Conservation (phyloP, 2,888 invertebrate genomes). For the Liposcelis brunnea region DNA sequence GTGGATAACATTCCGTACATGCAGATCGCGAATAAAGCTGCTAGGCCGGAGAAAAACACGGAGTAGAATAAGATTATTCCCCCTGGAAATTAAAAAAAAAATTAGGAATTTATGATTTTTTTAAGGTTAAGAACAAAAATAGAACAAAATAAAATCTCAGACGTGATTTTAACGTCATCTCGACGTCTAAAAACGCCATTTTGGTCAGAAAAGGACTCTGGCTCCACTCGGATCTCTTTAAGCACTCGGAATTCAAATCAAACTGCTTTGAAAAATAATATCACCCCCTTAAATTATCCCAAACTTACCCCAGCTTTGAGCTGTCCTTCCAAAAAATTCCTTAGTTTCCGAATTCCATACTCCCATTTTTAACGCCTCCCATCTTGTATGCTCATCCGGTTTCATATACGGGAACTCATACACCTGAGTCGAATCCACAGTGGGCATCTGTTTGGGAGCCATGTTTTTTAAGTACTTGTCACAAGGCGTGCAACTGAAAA, state of each 20-base stretch:
- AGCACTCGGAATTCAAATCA: constrained; percentile 11
- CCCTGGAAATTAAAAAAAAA: constrained; percentile 38
- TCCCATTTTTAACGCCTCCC: constrained; percentile 22
- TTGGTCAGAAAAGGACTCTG: too few species aligned
- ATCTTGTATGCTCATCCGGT: constrained; percentile 17
- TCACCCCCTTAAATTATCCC: too few species aligned
- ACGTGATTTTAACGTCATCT: too few species aligned
- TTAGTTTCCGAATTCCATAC: constrained; percentile 31
- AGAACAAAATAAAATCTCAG: not conserved
- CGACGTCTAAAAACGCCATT: too few species aligned
- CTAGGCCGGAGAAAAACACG: constrained; percentile 71
- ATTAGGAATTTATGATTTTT: not conserved
- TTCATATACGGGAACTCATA: constrained; percentile 19
- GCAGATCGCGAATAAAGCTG: constrained; percentile 69
- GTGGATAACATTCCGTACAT: constrained; percentile 64
- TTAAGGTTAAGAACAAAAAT: not conserved
- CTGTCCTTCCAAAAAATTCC: constrained; percentile 31
- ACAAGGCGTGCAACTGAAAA: constrained; percentile 14
- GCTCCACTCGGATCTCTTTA: not conserved
- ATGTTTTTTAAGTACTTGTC: not conserved
- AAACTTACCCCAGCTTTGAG: constrained; percentile 37
- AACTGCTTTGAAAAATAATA: constrained; percentile 5
- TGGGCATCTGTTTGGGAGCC: not conserved
- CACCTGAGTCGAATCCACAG: not conserved
- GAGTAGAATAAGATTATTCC: constrained; percentile 70